Percentiles rank a stretch among this genome's conserved stretches.
Conservation (phyloP, 2,797 vertebrate genomes). For the Myotis vivesi region DNA sequence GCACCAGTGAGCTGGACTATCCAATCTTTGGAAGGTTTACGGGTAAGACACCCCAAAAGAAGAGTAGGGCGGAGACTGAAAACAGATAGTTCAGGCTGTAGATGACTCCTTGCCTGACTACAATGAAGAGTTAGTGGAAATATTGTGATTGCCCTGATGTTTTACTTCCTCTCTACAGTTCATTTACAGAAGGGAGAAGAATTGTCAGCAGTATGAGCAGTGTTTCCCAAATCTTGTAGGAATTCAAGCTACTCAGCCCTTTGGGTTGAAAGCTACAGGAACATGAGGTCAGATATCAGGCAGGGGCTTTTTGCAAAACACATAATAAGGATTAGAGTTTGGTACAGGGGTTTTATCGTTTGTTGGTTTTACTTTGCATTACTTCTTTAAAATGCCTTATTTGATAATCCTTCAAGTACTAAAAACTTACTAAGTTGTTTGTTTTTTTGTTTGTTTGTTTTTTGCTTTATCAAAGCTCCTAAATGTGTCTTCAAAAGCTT, state of each 20-base stretch:
- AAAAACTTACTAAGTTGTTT: neutral
- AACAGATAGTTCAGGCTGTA: neutral
- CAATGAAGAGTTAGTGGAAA: neutral
- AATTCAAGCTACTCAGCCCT: neutral
- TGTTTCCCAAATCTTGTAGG: neutral
- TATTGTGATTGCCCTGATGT: neutral
- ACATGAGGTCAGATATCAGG: neutral
- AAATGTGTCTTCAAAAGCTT: neutral
- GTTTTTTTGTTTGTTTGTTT: neutral
- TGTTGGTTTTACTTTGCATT: neutral
- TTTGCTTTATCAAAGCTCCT: neutral
- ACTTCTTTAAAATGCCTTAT: neutral
- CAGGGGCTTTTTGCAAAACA: neutral
- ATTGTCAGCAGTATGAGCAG: neutral
- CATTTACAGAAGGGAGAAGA: neutral
- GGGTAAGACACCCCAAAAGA: neutral
- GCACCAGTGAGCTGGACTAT: neutral
- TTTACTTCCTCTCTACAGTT: neutral
- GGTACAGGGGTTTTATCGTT: neutral
- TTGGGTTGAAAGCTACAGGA: neutral
- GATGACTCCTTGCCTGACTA: neutral
- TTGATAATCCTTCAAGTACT: neutral
- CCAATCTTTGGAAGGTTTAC: neutral
- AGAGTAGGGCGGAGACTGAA: neutral
- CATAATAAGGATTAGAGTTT: neutral